Percentiles rank a stretch among this genome's conserved stretches.
phyloP scores from a whole-genome alignment of 2,113 vertebrate genomes.

The Callipepla squamata region DNA sequence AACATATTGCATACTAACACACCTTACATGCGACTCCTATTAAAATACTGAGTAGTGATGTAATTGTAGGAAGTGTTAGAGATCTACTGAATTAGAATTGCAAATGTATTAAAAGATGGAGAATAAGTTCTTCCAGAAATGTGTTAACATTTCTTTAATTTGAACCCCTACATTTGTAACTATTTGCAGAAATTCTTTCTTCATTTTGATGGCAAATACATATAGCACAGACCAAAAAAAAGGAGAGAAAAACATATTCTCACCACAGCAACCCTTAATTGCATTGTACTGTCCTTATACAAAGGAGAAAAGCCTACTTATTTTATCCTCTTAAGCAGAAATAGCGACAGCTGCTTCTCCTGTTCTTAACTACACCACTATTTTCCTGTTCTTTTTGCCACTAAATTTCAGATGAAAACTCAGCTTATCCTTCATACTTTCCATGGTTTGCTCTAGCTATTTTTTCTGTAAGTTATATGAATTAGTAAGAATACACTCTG shows the following conservation, averaged over 20 bases:
- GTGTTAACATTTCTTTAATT: not conserved
- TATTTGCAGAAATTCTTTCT: not conserved
- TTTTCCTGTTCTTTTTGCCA: not conserved
- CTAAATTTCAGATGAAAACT: not conserved
- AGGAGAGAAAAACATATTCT: accelerated
- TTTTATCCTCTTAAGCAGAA: not conserved
- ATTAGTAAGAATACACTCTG: not conserved
- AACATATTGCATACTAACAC: not conserved
- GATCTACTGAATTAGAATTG: not conserved
- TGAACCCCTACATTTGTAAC: not conserved
- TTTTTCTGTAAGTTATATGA: not conserved
- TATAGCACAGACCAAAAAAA: accelerated
- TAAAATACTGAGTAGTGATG: not conserved
- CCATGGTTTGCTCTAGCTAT: not conserved
- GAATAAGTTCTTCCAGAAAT: not conserved
- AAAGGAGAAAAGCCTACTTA: not conserved
- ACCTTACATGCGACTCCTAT: not conserved
- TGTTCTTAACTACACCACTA: not conserved
- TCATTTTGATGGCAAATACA: not conserved
- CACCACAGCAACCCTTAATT: not conserved
- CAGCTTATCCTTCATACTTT: not conserved
- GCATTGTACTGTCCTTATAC: not conserved
- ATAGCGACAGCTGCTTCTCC: not conserved
- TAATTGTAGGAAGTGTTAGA: not conserved
- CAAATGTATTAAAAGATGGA: not conserved